Evolutionary conservation across 2,888 invertebrate species (phyloP), one percentile per base, ranked within the genome.

Genomic region (Metallyticus violacea): DNA sequence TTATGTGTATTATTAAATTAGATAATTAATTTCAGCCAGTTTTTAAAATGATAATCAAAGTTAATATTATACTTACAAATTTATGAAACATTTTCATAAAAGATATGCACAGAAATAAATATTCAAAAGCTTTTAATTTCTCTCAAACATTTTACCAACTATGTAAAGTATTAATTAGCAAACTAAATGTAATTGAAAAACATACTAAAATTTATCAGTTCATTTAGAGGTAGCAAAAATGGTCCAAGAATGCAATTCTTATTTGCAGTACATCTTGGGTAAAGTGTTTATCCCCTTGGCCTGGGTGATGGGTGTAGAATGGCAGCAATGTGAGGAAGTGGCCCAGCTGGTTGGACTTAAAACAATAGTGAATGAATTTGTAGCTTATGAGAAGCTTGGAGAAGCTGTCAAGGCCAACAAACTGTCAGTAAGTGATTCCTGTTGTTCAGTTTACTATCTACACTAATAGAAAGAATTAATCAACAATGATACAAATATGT

Each of bases 221-320:
- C 7, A 62, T 62, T 62, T 7, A 62, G 15, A 62, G 7, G 76
- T 62, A 62, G 7, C 76, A 62, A 15, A 62, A 62, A 7, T 7
- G 76, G 76, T 15, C 76, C 7, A 7, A 15, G 7, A 7, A 62
- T 62, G 15, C n/a, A n/a, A n/a, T n/a, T n/a, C n/a, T n/a, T 62
- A 22, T 4, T 62, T 62, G 40, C 90, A 98, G 93, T 94, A 94
- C 92, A 92, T 99, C 15, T 93, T 98, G 85, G 97, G 98, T 0
- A 98, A 98, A 91, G 90, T 98, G 0, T 98, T 99, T 91, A 97
- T 97, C 90, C 99, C 99, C 0, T 91, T 99, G 0, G 96, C 97
- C 84, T 98, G 95, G 94, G 90, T 97, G 15, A 97, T 99, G 96
- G 99, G 95, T 3, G 93, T 93, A 0, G 91, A 91, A 7, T 89